A percentile compares a stretch with the other conserved stretches of the same genome.
Conservation (phyloP, 2,113 vertebrate species). For the Podocnemis expansa region DNA sequence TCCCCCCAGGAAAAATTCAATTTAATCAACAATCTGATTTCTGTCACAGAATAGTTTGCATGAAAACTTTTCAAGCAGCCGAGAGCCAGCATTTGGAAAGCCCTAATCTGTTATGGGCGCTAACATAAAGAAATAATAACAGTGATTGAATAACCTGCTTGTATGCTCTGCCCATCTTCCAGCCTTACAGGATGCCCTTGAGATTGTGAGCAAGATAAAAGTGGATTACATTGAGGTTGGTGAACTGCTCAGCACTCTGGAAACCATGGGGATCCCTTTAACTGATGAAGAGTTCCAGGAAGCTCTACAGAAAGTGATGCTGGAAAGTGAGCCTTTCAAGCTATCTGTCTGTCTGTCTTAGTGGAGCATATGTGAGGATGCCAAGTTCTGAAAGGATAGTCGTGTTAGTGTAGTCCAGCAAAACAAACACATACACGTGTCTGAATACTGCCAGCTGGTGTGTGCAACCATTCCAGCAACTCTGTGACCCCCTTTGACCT, state of each 20-base stretch:
- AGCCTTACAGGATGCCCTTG: conserved; percentile 4
- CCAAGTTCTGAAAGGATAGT: too few species aligned
- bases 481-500: not conserved
- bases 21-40: not conserved
- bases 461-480: not conserved
- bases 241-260: conserved; percentile 14
- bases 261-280: conserved; percentile 18
- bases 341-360: not conserved
- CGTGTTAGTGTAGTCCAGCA: too few species aligned
- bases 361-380: not conserved
- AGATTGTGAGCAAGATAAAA: not conserved
- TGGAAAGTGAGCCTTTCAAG: conserved; percentile 12
- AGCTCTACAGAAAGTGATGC: not conserved
- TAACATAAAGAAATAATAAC: not conserved
- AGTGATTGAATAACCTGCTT: not conserved
- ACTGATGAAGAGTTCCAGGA: conserved; percentile 18
- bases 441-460: not conserved
- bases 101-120: not conserved
- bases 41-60: not conserved
- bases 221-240: not conserved
- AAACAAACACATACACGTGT: too few species aligned
- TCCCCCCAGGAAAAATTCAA: not conserved
- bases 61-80: not conserved
- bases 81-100: not conserved
- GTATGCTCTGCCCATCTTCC: not conserved